Conservation (phyloP, 2,888 invertebrate species). For the Drosophila fulvimacula region DNA sequence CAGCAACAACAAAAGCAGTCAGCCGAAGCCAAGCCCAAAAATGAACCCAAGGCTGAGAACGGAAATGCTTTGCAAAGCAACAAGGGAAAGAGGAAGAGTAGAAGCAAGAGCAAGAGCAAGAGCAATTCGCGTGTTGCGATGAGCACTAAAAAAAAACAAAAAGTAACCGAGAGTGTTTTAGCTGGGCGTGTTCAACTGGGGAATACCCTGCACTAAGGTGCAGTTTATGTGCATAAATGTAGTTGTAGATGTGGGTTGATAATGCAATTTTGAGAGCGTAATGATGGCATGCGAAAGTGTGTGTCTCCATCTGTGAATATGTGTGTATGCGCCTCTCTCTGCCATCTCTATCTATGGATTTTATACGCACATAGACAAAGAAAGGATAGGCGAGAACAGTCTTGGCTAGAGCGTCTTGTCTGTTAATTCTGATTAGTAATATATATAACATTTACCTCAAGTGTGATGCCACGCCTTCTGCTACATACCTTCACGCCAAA, state of each 20-base stretch:
- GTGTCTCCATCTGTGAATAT: neutral
- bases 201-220: neutral
- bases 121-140: constrained; percentile 34
- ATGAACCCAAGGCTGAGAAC: constrained; percentile 65
- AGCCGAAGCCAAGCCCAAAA: constrained; percentile 49
- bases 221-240: neutral
- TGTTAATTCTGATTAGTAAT: no score
- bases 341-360: no score
- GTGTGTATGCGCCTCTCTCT: no score
- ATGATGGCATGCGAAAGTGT: neutral
- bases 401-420: no score
- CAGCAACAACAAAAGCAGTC: neutral
- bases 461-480: neutral
- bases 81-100: constrained; percentile 31
- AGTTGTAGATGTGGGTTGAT: neutral
- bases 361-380: no score
- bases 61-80: constrained; percentile 63
- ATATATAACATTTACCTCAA: neutral
- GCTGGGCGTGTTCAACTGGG: neutral
- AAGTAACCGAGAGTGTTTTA: neutral
- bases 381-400: no score
- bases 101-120: constrained; percentile 37
- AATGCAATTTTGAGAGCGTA: neutral
- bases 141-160: constrained; percentile 25
- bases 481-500: neutral